Evolutionary conservation across 1,140 invertebrate species (phyloP), one percentile per base, ranked within the genome.

Genomic region (Sycophaga agraensis): DNA sequence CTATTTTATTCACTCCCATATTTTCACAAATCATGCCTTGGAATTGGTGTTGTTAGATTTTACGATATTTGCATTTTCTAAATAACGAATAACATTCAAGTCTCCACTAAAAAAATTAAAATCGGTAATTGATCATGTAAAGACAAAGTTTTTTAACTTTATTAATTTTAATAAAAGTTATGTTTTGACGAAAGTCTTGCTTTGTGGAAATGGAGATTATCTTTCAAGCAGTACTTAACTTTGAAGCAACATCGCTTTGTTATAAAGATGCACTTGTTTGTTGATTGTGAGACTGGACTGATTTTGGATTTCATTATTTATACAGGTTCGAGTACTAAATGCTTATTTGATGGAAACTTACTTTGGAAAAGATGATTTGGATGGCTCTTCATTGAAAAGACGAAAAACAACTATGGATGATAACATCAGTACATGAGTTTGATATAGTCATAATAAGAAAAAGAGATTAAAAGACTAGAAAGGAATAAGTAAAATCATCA

Each of bases 101-200:
- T 19, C 14, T 6, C 19, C 17, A 2, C 7, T 12, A 2, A 43
- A 19, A 43, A 43, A 43, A 43, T 5, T 43, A 4, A 43, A 43
- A 19, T 6, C 16, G 3, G 17, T 43, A 6, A 21, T 21, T 19
- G 40, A 64, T 60, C 35, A 55, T 57, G n/a, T 57, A 16, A 42
- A 67, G 64, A 57, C 4, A 19, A 59, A 53, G 42, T 58, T 70
- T 71, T 58, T 62, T 21, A 39, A 43, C 43, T 5, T 62, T 69
- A 24, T 16, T 39, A 34, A 64, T 66, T 45, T 31, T 68, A 49
- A 46, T 66, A 60, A 62, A 66, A 43, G 5, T 12, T 43, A 3
- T 43, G 40, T 12, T 19, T 43, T 21, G 40, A 43, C 21, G 40
- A 43, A 21, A 43, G 40, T 43, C 12, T 43, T 3, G 4, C 21